A percentile compares a stretch with the other conserved stretches of the same genome.
Conservation (phyloP, 2,888 invertebrate species). For the Anoncus sp. region DNA sequence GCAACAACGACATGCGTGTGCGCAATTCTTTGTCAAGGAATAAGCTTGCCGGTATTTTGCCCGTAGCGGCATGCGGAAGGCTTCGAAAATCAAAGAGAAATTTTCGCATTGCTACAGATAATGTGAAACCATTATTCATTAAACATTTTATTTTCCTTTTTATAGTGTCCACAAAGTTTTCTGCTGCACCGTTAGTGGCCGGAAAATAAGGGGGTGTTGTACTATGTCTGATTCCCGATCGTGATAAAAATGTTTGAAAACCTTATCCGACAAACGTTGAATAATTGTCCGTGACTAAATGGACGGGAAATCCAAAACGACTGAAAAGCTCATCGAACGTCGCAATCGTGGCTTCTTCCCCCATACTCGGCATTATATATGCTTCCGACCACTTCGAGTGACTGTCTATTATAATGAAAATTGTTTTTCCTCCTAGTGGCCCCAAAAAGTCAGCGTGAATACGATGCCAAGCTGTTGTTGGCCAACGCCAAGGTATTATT, state of each 20-base stretch:
- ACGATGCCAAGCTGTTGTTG: slow-evolving; percentile 66
- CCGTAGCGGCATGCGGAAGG: slow-evolving; percentile 43
- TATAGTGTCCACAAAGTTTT: slow-evolving; percentile 56
- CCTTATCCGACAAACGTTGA: slow-evolving; percentile 21
- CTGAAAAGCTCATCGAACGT: slow-evolving; percentile 67
- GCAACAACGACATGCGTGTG: slow-evolving; percentile 42
- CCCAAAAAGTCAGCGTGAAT: slow-evolving; percentile 73
- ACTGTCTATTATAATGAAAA: slow-evolving; percentile 69
- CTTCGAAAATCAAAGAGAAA: slow-evolving; percentile 53
- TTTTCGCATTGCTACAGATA: slow-evolving; percentile 31
- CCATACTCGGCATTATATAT: slow-evolving; percentile 45
- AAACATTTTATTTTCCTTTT: slow-evolving; percentile 51
- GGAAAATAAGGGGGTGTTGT: slow-evolving; percentile 37
- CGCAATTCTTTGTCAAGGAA: slow-evolving; percentile 34
- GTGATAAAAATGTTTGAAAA: slow-evolving; percentile 16
- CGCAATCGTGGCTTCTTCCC: slow-evolving; percentile 63
- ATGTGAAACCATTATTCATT: slow-evolving; percentile 20
- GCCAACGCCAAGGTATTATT: slow-evolving; percentile 69
- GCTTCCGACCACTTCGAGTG: slow-evolving; percentile 73
- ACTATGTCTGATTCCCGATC: slow-evolving; percentile 16
- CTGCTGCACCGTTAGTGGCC: slow-evolving; percentile 32
- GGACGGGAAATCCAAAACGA: slow-evolving; percentile 14
- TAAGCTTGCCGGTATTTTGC: slow-evolving; percentile 34
- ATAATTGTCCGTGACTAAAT: slow-evolving; percentile 34
- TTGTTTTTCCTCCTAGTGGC: slow-evolving; percentile 61